Evolutionary conservation across 2,797 vertebrate genomes (phyloP), one percentile per base, ranked within the genome.

Genomic region (Lithobates sylvaticus): DNA sequence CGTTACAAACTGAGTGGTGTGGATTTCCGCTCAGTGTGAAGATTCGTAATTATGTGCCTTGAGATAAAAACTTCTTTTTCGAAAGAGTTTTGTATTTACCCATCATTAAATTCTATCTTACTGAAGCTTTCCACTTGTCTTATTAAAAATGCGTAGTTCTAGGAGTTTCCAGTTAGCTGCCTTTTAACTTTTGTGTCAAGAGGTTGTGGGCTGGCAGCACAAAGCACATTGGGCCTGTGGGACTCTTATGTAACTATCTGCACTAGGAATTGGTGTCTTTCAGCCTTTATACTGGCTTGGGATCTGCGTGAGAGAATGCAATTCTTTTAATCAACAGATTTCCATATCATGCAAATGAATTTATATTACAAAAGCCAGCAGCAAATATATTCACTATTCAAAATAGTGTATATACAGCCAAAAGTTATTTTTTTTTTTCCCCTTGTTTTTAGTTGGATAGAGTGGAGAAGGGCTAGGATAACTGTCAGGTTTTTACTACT

Each of bases 141-240:
- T 67, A 67, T 67, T 67, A 67, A 29, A 67, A 67, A 67, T 67
- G 65, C 27, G 29, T 67, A 26, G n/a, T 67, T 67, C 13, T 67
- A 29, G 29, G 65, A 29, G 26, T 67, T 67, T 67, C 65, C 65
- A 29, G n/a, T 29, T 29, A 29, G 65, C 65, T 29, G 65, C 65
- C 65, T 67, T 29, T 67, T 67, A 26, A 67, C 65, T 67, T 67
- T 67, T 67, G 65, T 18, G 65, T 67, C 65, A 67, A 67, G 65
- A 67, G 65, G 65, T 67, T 29, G 65, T 12, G 65, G 65, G 27
- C 26, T 29, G 65, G 65, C 65, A 67, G 65, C 65, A 13, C n/a
- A 67, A 29, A 29, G 10, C n/a, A 27, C 12, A 67, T 67, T 67
- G 27, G 65, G 65, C 65, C 27, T 5, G n/a, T 29, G 65, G 65